A percentile compares a stretch with the other conserved stretches of the same genome.
Conservation (phyloP, 2,113 vertebrate species). For the Gymnarchus niloticus region DNA sequence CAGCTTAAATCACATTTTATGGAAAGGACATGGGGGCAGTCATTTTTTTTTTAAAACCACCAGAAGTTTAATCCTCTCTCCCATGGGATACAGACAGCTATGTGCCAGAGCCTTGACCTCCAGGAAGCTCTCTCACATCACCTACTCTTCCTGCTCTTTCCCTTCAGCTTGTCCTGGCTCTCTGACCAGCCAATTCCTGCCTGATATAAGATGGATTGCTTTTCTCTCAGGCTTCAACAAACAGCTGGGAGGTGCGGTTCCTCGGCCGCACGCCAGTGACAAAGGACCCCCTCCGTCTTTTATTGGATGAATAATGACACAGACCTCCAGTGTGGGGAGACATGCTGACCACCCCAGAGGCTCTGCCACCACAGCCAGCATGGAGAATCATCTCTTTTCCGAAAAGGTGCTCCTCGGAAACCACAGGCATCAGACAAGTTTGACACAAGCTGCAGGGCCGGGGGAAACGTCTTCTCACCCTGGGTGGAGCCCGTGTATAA, state of each 20-base stretch:
- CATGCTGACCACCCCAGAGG: constrained; percentile 31
- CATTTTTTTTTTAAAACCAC: not conserved
- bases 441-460: not conserved
- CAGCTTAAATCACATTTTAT: not conserved
- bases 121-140: not conserved
- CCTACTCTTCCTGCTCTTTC: not conserved
- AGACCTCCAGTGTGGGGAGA: constrained; percentile 33
- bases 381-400: not conserved
- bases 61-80: not conserved
- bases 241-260: constrained; percentile 33
- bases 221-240: constrained; percentile 38
- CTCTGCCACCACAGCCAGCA: not conserved
- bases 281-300: constrained; percentile 33
- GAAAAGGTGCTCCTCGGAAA: not conserved
- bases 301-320: constrained; percentile 46
- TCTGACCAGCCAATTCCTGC: not conserved
- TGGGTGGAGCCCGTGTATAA: not conserved
- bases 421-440: not conserved
- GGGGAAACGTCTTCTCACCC: not conserved
- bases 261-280: constrained; percentile 34
- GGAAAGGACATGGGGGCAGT: not conserved
- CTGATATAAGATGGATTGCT: constrained; percentile 32
- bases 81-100: not conserved
- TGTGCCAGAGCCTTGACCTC: not conserved
- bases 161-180: not conserved